Base-by-base conservation (phyloP, 2,797 vertebrate genomes). In the Lates japonicus region DNA sequence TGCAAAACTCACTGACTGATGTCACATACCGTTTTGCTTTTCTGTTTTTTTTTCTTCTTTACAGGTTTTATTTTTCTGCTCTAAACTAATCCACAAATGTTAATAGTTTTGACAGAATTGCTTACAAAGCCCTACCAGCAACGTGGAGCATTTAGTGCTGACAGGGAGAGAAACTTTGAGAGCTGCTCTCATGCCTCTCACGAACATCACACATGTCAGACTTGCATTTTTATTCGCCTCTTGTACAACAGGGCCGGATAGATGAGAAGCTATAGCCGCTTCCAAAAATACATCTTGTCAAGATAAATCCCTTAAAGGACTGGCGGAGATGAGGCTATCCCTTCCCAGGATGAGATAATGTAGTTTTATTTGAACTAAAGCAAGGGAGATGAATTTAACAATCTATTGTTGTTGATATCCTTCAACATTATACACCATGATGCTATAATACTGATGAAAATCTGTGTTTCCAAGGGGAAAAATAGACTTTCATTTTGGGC, bases 31-130 rank as follows among this genome's bases (percentile, higher is more conserved):
- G 2, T 33, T 29, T 66, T 12, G 41, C 44, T 55, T 9, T 46
- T 33, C 11, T 11, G 3, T 25, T 54, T 19, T 1, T n/a, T 16
- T 39, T 19, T 33, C 19, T 7, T 54, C 63, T 42, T 9, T 8
- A 44, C 49, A 78, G 57, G 49, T 82, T 80, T 70, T 37, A 37
- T 74, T 61, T 71, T 70, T 20, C 12, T 35, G 19, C 51, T 74
- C 73, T 68, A 65, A 88, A 83, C 81, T 87, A 91, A 90, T 90
- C 80, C 86, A 88, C 82, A 88, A 85, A 92, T 90, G 87, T 86
- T 93, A 95, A 93, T 91, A 91, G 92, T 90, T 93, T 87, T 76
- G 92, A 93, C 88, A 92, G 90, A 93, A 89, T 33, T 93, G 92
- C 92, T 93, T 93, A 93, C 88, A 84, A 90, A 92, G 90, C 84